Evolutionary conservation across 1,140 invertebrate genomes (phyloP).

Genomic region (Portunus trituberculatus): DNA sequence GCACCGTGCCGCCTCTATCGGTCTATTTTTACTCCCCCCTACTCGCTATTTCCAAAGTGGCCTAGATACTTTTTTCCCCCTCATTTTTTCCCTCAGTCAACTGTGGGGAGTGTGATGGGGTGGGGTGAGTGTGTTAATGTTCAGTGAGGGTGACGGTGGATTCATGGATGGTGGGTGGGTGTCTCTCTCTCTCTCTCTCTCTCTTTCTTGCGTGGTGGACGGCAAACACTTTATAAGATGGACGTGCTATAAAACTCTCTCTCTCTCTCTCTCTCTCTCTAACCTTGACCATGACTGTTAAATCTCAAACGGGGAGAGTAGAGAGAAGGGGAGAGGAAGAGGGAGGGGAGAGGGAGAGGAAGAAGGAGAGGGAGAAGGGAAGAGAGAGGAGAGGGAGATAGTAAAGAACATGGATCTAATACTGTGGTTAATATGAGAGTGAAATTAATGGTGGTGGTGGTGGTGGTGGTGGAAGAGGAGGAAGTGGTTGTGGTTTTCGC

Average conservation of each 20-base stretch:
- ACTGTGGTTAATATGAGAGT: constrained; percentile 2
- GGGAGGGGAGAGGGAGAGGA: too few species aligned
- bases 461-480: neutral
- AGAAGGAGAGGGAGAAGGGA: too few species aligned
- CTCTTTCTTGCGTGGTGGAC: neutral
- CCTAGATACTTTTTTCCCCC: neutral
- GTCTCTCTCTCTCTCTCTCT: neutral
- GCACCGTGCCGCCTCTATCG: neutral
- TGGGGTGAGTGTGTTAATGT: too few species aligned
- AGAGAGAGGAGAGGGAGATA: neutral
- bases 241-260: neutral
- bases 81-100: neutral
- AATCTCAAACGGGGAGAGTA: too few species aligned
- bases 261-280: neutral
- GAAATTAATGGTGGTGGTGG: neutral
- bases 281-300: constrained; percentile 8
- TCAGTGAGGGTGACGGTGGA: too few species aligned
- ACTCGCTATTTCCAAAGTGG: neutral
- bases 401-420: too few species aligned
- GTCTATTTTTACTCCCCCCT: neutral
- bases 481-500: neutral
- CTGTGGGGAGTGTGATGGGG: too few species aligned
- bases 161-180: too few species aligned
- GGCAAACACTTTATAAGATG: neutral
- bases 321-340: too few species aligned